Conservation (phyloP, 2,888 invertebrate genomes). For the Hydriomena furcata region DNA sequence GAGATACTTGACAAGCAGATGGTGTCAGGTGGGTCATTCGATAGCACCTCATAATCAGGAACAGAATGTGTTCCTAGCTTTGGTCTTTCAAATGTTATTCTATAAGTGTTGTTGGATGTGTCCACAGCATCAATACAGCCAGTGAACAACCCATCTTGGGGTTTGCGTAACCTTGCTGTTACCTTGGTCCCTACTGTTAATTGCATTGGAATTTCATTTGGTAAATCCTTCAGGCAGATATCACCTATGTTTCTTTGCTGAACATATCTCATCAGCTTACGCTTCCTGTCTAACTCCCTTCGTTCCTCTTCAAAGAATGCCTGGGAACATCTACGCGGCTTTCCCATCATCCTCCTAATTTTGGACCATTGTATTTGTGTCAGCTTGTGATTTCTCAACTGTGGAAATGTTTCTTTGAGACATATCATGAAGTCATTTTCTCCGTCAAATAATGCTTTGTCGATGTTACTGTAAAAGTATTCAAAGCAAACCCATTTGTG, state of each 20-base stretch:
- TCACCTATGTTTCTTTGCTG: conserved; percentile 95
- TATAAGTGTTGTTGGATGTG: conserved; percentile 95
- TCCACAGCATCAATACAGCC: conserved; percentile 98
- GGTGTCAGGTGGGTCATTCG: conserved; percentile 95
- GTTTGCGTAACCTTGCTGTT: conserved; percentile 93
- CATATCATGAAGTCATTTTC: conserved; percentile 98
- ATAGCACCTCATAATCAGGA: conserved; percentile 97
- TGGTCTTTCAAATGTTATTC: conserved; percentile 96
- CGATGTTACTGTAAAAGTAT: conserved; percentile 99
- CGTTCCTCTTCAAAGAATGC: conserved; percentile 98
- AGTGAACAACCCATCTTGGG: conserved; percentile 97
- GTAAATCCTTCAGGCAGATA: conserved; percentile 92
- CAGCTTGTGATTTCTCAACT: conserved; percentile 92
- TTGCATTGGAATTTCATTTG: conserved; percentile 96
- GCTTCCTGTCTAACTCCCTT: conserved; percentile 93
- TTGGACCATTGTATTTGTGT: conserved; percentile 97
- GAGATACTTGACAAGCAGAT: conserved; percentile 93
- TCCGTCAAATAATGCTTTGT: conserved; percentile 95
- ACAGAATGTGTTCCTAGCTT: conserved; percentile 97
- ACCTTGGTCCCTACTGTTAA: conserved; percentile 97
- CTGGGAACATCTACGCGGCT: conserved; percentile 96
- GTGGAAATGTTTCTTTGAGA: conserved; percentile 96
- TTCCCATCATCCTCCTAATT: conserved; percentile 97
- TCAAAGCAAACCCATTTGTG: conserved; percentile 99
- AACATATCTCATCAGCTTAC: conserved; percentile 95